Evolutionary conservation across 2,113 vertebrate species (phyloP).

Genomic region (Odontesthes bonariensis): DNA sequence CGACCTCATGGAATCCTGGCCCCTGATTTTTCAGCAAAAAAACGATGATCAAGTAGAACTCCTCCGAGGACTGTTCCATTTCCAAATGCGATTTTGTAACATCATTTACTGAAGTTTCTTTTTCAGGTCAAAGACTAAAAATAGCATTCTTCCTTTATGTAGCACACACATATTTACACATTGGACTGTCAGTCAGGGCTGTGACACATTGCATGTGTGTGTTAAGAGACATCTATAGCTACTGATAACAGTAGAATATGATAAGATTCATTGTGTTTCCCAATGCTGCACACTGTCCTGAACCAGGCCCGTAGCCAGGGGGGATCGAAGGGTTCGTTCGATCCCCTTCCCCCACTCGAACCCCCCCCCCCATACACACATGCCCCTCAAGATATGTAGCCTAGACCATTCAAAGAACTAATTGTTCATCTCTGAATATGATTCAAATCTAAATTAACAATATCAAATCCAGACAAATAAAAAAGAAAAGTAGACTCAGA

Average conservation of each 20-base stretch:
- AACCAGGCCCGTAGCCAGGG: too few relatives aligned
- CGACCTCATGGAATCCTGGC: background rate
- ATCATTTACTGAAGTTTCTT: background rate
- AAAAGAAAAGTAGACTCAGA: too few relatives aligned
- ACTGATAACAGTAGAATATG: slow-evolving; percentile 39
- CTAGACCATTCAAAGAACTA: too few relatives aligned
- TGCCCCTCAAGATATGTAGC: too few relatives aligned
- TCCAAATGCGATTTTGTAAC: background rate
- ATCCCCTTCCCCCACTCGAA: too few relatives aligned
- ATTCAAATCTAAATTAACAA: too few relatives aligned
- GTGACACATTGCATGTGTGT: too few relatives aligned
- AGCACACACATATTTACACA: slow-evolving; percentile 1
- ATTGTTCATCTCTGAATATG: too few relatives aligned
- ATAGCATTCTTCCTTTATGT: background rate
- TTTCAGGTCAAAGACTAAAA: background rate
- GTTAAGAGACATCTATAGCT: slow-evolving; percentile 26
- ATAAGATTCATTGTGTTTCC: slow-evolving; percentile 44
- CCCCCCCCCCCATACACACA: too few relatives aligned
- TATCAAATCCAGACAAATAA: too few relatives aligned
- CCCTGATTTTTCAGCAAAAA: background rate
- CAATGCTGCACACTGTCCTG: slow-evolving; percentile 9
- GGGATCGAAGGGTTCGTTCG: too few relatives aligned
- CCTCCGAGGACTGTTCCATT: background rate
- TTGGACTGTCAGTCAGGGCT: slow-evolving; percentile 10
- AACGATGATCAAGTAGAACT: background rate